A percentile compares a stretch with the other conserved stretches of the same genome.
Evolutionary conservation across 1,140 invertebrate genomes (phyloP).

Genomic region (Ceratoteleas bidentatus): DNA sequence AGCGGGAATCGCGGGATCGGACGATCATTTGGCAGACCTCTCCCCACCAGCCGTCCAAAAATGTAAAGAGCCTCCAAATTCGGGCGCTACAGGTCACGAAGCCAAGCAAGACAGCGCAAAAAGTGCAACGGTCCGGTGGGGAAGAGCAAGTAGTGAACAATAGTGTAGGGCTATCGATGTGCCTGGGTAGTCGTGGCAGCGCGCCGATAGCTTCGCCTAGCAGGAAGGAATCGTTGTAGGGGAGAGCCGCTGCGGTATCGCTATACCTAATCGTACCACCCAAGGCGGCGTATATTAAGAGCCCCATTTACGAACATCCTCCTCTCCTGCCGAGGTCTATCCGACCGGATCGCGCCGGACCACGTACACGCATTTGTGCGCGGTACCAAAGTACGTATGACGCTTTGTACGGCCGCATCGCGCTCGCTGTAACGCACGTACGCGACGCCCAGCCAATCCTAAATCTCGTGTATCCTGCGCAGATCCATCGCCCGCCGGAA

Average conservation of each 20-base stretch:
- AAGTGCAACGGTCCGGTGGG: conserved; percentile 42
- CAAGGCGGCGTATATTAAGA: conserved; percentile 82
- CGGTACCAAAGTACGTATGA: conserved; percentile 58
- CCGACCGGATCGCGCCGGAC: conserved; percentile 43
- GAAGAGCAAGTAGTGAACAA: conserved; percentile 61
- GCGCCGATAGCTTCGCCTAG: conserved; percentile 70
- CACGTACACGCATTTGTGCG: conserved; percentile 37
- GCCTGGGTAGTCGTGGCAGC: conserved; percentile 67
- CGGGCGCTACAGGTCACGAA: conserved; percentile 34
- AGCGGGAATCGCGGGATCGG: neutral
- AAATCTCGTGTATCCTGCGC: conserved; percentile 23
- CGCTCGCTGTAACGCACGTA: conserved; percentile 8
- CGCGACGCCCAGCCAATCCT: conserved; percentile 12
- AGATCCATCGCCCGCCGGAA: conserved; percentile 43
- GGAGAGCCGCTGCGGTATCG: conserved; percentile 69
- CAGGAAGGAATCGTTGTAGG: conserved; percentile 80
- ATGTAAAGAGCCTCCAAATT: conserved; percentile 30
- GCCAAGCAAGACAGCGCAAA: conserved; percentile 19
- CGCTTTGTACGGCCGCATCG: conserved; percentile 31
- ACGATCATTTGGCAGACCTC: conserved; percentile 9
- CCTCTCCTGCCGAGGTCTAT: conserved; percentile 68
- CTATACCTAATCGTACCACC: conserved; percentile 80
- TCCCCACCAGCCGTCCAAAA: conserved; percentile 17
- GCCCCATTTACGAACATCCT: conserved; percentile 79
- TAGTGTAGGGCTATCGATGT: conserved; percentile 71